Conservation (phyloP, 2,888 invertebrate species). For the Crematogaster levior region DNA sequence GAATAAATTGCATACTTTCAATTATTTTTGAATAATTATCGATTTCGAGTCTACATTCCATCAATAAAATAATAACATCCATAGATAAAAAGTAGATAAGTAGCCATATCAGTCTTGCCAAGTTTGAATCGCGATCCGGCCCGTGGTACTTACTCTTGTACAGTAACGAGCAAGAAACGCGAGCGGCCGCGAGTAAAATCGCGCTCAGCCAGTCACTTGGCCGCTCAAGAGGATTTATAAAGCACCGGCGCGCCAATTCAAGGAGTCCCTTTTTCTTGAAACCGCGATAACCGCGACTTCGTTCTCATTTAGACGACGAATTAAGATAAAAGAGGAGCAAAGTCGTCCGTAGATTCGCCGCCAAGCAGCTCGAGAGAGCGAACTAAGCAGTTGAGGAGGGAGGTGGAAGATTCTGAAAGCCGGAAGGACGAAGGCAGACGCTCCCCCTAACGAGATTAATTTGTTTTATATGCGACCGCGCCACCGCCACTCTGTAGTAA, state of each 20-base stretch:
- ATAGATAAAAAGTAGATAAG: constrained; percentile 22
- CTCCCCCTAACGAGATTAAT: constrained; percentile 83
- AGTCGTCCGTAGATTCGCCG: constrained; percentile 72
- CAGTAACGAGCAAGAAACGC: constrained; percentile 49
- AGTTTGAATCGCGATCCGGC: constrained; percentile 36
- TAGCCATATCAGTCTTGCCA: constrained; percentile 21
- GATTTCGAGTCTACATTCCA: background rate
- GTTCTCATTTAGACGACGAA: constrained; percentile 77
- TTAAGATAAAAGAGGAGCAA: constrained; percentile 77
- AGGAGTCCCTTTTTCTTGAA: constrained; percentile 53
- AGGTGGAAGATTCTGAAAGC: constrained; percentile 73
- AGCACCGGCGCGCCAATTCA: constrained; percentile 68
- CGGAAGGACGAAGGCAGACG: constrained; percentile 78
- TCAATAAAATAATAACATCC: constrained; percentile 12
- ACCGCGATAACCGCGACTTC: constrained; percentile 75
- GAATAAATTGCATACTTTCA: background rate
- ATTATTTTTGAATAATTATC: background rate
- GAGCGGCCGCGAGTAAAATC: constrained; percentile 50
- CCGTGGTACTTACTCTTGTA: constrained; percentile 27
- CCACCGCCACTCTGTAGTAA: constrained; percentile 77
- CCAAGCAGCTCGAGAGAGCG: constrained; percentile 57
- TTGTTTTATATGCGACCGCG: constrained; percentile 82
- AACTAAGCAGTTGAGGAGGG: constrained; percentile 13
- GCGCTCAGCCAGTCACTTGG: constrained; percentile 57
- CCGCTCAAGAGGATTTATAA: constrained; percentile 66